A percentile compares a stretch with the other conserved stretches of the same genome.
phyloP scores from a whole-genome alignment of 2,888 invertebrate species.

The Rhagonycha lutea region DNA sequence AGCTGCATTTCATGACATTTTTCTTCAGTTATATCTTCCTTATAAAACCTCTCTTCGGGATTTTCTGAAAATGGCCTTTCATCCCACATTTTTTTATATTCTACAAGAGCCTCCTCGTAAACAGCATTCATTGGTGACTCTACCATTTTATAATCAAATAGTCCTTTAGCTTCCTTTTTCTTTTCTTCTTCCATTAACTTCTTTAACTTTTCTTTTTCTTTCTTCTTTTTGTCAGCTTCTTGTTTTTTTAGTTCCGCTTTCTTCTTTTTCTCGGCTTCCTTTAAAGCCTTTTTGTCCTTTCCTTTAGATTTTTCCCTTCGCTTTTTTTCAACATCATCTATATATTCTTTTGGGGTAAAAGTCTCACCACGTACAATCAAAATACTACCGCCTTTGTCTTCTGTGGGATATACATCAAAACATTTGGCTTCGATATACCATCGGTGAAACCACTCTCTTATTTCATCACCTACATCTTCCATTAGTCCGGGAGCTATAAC shows the following conservation, averaged over 20 bases:
- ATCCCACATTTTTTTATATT: conserved; percentile 59
- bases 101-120: conserved; percentile 54
- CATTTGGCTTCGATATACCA: conserved; percentile 64
- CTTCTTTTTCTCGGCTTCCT: conserved; percentile 36
- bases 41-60: conserved; percentile 64
- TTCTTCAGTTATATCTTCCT: conserved; percentile 67
- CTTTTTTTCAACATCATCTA: conserved; percentile 50
- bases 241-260: conserved; percentile 39
- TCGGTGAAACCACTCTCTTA: conserved; percentile 73
- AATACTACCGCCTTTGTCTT: conserved; percentile 70
- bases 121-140: conserved; percentile 50
- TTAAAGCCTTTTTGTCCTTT: conserved; percentile 32
- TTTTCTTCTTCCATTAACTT: conserved; percentile 31
- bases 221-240: conserved; percentile 44
- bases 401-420: conserved; percentile 76
- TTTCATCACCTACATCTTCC: conserved; percentile 77
- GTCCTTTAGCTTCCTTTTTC: conserved; percentile 20
- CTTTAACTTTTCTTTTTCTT: conserved; percentile 51
- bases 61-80: conserved; percentile 58
- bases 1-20: conserved; percentile 67
- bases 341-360: conserved; percentile 63
- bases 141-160: conserved; percentile 35
- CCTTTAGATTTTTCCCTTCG: conserved; percentile 42
- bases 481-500: conserved; percentile 64
- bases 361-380: conserved; percentile 64